Conservation (phyloP, 2,113 vertebrate species). For the Sebastes schlegelii region DNA sequence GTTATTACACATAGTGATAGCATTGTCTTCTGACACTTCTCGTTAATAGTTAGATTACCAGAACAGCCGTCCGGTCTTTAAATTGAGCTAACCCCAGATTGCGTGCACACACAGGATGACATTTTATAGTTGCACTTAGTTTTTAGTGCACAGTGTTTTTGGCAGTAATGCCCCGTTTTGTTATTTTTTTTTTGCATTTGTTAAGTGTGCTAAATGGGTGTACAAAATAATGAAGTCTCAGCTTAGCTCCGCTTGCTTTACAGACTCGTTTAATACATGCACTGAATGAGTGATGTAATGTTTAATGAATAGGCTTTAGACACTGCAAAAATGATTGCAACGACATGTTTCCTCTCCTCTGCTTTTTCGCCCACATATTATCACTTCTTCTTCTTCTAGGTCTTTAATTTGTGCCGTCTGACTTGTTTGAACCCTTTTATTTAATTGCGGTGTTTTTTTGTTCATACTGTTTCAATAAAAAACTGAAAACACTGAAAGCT, state of each 20-base stretch:
- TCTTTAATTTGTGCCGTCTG: conserved; percentile 73
- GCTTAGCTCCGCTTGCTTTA: conserved; percentile 75
- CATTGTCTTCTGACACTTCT: conserved; percentile 47
- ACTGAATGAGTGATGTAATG: conserved; percentile 78
- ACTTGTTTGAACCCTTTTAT: conserved; percentile 76
- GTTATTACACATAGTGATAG: conserved; percentile 51
- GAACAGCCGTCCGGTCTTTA: conserved; percentile 54
- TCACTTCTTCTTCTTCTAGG: conserved; percentile 44
- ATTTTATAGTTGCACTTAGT: conserved; percentile 64
- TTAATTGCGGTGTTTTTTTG: conserved; percentile 83
- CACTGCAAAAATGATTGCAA: conserved; percentile 83
- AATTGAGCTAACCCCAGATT: conserved; percentile 57
- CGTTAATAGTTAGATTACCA: conserved; percentile 54
- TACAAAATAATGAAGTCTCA: conserved; percentile 66
- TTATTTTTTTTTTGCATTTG: conserved; percentile 47
- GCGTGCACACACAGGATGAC: conserved; percentile 54
- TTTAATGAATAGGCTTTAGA: conserved; percentile 78
- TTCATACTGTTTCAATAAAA: conserved; percentile 84
- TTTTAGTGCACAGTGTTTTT: conserved; percentile 57
- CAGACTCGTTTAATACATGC: conserved; percentile 76
- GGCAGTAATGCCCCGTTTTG: conserved; percentile 50
- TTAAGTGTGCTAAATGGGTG: conserved; percentile 65
- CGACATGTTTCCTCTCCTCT: conserved; percentile 60
- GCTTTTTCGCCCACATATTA: conserved; percentile 62
- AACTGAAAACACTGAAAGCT: conserved; percentile 50